These are phyloP conservation scores for Dermatophagoides farinae DNA, from an alignment of 1,140 invertebrate species.

Conservation along the genomic window DNA sequence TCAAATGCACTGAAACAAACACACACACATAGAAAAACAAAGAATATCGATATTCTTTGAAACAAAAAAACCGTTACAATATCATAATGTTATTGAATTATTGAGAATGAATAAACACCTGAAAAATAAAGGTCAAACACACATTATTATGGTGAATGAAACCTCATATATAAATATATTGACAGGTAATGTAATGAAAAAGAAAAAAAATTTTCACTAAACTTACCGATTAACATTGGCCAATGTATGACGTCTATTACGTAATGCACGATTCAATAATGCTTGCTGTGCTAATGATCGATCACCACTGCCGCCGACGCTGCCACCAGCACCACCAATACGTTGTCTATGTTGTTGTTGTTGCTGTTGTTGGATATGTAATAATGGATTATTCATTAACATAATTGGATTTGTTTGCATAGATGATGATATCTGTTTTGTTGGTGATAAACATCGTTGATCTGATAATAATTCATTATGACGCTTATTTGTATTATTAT, in stretches of 20 bases:
- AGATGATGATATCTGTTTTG: background rate
- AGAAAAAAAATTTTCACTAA: too few species aligned
- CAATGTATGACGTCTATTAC: conserved; percentile 12
- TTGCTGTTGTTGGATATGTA: background rate
- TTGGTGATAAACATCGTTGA: background rate
- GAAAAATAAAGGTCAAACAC: too few species aligned
- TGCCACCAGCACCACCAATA: background rate
- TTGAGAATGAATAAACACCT: too few species aligned
- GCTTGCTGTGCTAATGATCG: conserved; percentile 12
- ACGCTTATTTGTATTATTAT: background rate
- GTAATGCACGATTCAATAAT: background rate
- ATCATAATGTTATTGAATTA: too few species aligned
- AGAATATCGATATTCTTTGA: too few species aligned
- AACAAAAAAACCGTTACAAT: too few species aligned
- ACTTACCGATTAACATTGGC: conserved; percentile 4
- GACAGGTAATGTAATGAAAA: too few species aligned
- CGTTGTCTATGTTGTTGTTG: background rate
- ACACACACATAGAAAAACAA: too few species aligned
- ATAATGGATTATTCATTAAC: background rate
- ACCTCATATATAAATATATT: too few species aligned
- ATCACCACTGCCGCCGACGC: background rate
- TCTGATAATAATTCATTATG: background rate
- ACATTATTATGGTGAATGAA: too few species aligned
- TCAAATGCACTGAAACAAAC: too few species aligned
- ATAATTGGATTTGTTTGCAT: background rate